These are phyloP conservation scores for Sparus aurata DNA, from an alignment of 2,797 vertebrate genomes.

Conservation along the genomic window DNA sequence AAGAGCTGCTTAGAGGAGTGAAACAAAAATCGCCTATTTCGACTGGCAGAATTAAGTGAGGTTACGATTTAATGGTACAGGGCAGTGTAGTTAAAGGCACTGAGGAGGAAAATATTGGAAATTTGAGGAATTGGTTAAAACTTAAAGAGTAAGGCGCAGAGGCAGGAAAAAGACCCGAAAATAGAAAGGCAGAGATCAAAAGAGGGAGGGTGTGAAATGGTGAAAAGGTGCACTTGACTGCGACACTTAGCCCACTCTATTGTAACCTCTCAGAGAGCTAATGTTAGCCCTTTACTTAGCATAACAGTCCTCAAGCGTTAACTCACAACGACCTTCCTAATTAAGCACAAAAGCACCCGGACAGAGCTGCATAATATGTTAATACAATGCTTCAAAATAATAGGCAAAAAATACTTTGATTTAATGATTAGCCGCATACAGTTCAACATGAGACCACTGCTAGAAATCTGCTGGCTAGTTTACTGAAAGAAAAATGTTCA, in stretches of 20 bases:
- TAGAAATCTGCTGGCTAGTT: neutral
- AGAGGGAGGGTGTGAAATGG: constrained; percentile 38
- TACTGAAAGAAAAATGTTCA: neutral
- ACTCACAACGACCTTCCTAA: constrained; percentile 59
- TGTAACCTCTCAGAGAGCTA: constrained; percentile 52
- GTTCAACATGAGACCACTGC: neutral
- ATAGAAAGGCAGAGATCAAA: constrained; percentile 35
- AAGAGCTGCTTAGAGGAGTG: neutral
- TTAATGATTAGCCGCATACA: constrained; percentile 30
- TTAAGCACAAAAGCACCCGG: constrained; percentile 56
- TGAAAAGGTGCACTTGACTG: constrained; percentile 59
- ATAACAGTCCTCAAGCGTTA: constrained; percentile 67
- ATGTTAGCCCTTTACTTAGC: constrained; percentile 65
- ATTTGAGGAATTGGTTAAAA: neutral
- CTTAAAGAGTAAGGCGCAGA: neutral
- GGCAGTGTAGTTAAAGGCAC: neutral
- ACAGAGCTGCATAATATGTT: constrained; percentile 40
- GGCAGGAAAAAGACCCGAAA: neutral
- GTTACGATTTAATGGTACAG: neutral
- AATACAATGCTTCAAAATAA: constrained; percentile 42
- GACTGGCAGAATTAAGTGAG: constrained; percentile 1
- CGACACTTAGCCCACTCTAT: constrained; percentile 57
- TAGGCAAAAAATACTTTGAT: constrained; percentile 25
- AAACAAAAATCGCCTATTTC: neutral
- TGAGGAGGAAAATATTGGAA: neutral